Conservation (phyloP, 2,113 vertebrate genomes). For the Rhinopomastus cyanomelas region DNA sequence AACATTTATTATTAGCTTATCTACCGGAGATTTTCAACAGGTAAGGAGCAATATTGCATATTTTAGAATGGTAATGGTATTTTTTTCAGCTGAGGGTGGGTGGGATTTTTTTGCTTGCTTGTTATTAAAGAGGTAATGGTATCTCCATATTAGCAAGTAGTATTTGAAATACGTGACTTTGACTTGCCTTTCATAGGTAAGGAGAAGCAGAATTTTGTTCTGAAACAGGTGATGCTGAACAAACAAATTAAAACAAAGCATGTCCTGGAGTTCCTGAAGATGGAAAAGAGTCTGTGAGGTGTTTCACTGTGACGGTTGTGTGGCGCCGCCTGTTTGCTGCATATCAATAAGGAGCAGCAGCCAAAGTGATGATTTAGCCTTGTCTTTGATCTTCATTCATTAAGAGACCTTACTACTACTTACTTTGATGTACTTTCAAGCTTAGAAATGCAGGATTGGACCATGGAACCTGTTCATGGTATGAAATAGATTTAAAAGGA, state of each 20-base stretch:
- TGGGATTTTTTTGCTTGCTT: not conserved
- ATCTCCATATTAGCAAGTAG: not conserved
- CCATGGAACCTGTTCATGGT: not conserved
- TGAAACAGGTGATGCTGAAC: not conserved
- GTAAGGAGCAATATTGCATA: constrained; percentile 60
- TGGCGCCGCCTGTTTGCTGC: not conserved
- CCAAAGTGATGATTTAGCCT: not conserved
- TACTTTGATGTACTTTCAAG: not conserved
- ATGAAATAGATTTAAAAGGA: not conserved
- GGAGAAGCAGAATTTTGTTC: not conserved
- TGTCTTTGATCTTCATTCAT: not conserved
- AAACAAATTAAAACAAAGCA: not conserved
- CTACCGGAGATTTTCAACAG: constrained; percentile 85
- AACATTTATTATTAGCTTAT: constrained; percentile 79
- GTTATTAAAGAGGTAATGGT: not conserved
- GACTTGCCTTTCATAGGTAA: not conserved
- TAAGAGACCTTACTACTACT: not conserved
- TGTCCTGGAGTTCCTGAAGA: not conserved
- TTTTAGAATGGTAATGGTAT: not conserved
- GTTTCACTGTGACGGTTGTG: not conserved
- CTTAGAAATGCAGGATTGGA: not conserved
- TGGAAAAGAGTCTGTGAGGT: not conserved
- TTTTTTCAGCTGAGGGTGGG: not conserved
- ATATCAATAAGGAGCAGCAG: not conserved
- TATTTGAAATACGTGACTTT: not conserved